Evolutionary conservation across 2,888 invertebrate genomes (phyloP).

Genomic region (Cephus pulcher): DNA sequence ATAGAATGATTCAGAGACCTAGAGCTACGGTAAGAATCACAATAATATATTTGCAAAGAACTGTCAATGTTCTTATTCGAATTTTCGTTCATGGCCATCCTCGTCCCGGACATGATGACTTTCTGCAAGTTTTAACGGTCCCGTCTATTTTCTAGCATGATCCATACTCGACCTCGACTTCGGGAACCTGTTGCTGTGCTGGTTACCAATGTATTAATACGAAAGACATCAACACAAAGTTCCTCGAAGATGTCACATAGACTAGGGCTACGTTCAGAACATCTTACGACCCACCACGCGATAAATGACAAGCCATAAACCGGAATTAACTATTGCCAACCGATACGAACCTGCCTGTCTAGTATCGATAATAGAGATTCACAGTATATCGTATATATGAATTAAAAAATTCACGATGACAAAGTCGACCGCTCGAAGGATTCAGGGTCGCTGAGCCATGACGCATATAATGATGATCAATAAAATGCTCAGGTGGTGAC

Average conservation of each 20-base stretch:
- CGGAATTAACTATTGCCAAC: not conserved
- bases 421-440: not conserved
- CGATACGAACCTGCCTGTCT: not conserved
- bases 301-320: not conserved
- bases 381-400: not conserved
- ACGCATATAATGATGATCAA: not conserved
- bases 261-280: not conserved
- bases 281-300: not conserved
- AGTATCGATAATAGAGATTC: not conserved
- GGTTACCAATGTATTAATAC: not conserved
- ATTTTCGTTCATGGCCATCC: not conserved
- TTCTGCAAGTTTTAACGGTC: not conserved
- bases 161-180: constrained; percentile 26
- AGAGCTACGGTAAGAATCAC: not conserved
- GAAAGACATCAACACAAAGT: not conserved
- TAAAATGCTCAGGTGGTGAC: not conserved
- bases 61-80: not conserved
- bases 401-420: not conserved
- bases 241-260: not conserved
- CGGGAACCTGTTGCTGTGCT: constrained; percentile 8
- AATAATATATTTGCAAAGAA: not conserved
- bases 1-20: not conserved
- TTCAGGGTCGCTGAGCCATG: not conserved
- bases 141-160: constrained; percentile 27
- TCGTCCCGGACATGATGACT: not conserved